A percentile compares a stretch with the other conserved stretches of the same genome.
Conservation (phyloP, 2,797 vertebrate species). For the Tenualosa ilisha region DNA sequence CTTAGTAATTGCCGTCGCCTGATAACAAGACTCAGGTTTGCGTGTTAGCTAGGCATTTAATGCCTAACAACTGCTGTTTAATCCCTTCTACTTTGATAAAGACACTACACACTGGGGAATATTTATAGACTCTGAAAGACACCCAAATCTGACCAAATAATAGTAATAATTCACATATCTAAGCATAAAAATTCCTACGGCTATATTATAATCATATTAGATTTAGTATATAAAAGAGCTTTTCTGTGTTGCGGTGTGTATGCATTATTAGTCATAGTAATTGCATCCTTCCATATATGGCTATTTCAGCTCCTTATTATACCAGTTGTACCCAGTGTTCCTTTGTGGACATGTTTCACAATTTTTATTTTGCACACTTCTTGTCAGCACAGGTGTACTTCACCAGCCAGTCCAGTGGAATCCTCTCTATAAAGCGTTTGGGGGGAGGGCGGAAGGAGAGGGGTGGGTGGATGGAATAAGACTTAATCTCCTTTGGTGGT, state of each 20-base stretch:
- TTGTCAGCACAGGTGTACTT: background rate
- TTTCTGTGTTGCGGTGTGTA: background rate
- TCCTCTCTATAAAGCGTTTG: conserved; percentile 10
- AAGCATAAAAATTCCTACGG: too few relatives aligned
- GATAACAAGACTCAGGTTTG: background rate
- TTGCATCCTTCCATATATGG: background rate
- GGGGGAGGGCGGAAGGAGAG: conserved; percentile 37
- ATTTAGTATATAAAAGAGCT: background rate
- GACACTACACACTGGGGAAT: background rate
- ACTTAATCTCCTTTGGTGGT: conserved; percentile 79
- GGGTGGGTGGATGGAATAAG: conserved; percentile 45
- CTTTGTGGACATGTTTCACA: background rate
- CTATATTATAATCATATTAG: background rate
- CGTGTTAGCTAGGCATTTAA: background rate
- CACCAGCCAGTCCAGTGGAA: conserved; percentile 26
- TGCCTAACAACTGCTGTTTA: background rate
- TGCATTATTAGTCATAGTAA: background rate
- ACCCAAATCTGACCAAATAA: background rate
- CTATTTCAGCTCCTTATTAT: background rate
- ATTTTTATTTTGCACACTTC: conserved; percentile 20
- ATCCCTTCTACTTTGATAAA: background rate
- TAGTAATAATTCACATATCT: too few relatives aligned
- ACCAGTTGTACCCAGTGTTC: background rate
- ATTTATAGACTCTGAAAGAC: background rate
- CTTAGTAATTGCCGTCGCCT: background rate